Evolutionary conservation across 2,113 vertebrate genomes (phyloP).

Genomic region (Mesembrinibis cayennensis): DNA sequence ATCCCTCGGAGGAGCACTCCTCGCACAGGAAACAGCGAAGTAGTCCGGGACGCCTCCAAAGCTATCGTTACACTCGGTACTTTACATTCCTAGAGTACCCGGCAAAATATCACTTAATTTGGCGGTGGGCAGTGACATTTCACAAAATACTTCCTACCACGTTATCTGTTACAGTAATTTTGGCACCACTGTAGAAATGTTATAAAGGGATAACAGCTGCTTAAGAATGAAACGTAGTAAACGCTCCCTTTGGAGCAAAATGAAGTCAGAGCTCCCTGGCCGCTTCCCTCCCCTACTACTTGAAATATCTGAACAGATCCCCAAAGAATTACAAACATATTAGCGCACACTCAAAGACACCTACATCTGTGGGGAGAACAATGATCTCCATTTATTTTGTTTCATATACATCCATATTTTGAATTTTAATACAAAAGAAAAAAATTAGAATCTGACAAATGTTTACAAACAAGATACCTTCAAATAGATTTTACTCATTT

Average conservation of each 20-base stretch:
- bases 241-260: background rate
- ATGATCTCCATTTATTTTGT: constrained; percentile 84
- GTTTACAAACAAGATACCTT: constrained; percentile 98
- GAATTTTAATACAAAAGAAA: constrained; percentile 89
- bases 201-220: background rate
- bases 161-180: background rate
- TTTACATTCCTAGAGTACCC: background rate
- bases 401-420: constrained; percentile 89
- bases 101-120: background rate
- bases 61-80: fast-evolving
- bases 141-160: background rate
- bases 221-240: background rate
- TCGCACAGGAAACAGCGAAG: background rate
- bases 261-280: background rate
- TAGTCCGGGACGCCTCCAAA: background rate
- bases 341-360: constrained; percentile 77
- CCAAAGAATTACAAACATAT: constrained; percentile 40
- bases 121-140: background rate
- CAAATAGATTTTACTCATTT: constrained; percentile 85
- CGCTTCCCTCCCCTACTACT: background rate
- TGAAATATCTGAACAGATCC: background rate
- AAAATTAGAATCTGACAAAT: constrained; percentile 88
- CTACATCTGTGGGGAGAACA: constrained; percentile 78
- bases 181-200: background rate
- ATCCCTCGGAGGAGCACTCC: background rate